A percentile compares a stretch with the other conserved stretches of the same genome.
Conservation (phyloP, 2,888 invertebrate genomes). For the Marasmarcha lunaedactyla region DNA sequence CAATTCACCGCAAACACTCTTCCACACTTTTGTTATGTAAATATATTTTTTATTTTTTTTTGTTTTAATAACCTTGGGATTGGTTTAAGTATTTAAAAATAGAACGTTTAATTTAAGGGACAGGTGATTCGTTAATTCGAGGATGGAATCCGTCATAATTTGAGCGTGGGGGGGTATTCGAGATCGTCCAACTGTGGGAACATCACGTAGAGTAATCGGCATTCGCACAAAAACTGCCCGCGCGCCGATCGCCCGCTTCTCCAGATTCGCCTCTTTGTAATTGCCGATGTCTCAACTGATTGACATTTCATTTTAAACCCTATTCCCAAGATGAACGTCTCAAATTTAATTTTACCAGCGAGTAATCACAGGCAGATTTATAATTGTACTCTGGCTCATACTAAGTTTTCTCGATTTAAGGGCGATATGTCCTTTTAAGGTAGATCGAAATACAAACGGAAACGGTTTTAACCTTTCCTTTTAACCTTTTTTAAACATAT, state of each 20-base stretch:
- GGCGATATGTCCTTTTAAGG: no score
- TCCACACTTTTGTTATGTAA: slow-evolving; percentile 67
- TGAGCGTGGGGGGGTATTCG: slow-evolving; percentile 29
- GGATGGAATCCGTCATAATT: slow-evolving; percentile 48
- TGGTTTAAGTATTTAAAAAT: slow-evolving; percentile 2
- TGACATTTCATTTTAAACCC: slow-evolving; percentile 31
- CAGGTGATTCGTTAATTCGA: slow-evolving; percentile 67
- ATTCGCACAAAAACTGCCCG: slow-evolving; percentile 52
- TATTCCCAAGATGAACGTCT: slow-evolving; percentile 14
- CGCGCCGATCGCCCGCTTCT: slow-evolving; percentile 17
- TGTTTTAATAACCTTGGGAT: slow-evolving; percentile 12
- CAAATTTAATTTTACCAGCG: slow-evolving; percentile 10
- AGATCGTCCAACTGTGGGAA: slow-evolving; percentile 52
- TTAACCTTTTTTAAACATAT: no score
- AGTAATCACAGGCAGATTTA: slow-evolving; percentile 8
- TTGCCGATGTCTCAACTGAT: slow-evolving; percentile 26
- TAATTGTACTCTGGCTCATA: slow-evolving; percentile 2
- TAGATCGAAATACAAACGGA: no score
- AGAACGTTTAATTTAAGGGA: slow-evolving; percentile 21
- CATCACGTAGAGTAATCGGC: slow-evolving; percentile 61
- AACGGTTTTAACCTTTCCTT: no score
- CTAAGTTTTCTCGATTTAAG: slow-evolving; percentile 2
- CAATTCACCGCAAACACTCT: slow-evolving; percentile 49
- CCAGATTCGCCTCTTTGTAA: slow-evolving; percentile 8
- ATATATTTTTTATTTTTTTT: slow-evolving; percentile 20